These are phyloP conservation scores for Latrodectus hesperus DNA, from an alignment of 2,888 invertebrate genomes.

Conservation along the genomic window DNA sequence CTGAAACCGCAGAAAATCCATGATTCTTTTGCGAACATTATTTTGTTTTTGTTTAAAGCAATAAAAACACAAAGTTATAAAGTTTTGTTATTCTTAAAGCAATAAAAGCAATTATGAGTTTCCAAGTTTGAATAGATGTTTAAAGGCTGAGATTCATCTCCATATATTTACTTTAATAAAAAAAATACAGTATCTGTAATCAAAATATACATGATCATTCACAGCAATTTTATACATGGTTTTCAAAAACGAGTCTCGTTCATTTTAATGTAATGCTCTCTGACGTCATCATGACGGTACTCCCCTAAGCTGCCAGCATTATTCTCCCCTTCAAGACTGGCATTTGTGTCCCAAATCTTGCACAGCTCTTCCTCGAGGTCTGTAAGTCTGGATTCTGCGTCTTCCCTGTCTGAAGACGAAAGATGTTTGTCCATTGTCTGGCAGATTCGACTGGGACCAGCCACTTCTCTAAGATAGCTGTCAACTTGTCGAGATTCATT, in stretches of 20 bases:
- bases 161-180: no score
- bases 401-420: slow-evolving; percentile 44
- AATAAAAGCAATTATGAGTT: no score
- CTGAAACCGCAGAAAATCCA: no score
- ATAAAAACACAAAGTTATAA: no score
- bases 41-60: no score
- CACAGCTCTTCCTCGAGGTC: slow-evolving; percentile 69
- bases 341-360: slow-evolving; percentile 62
- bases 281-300: slow-evolving; percentile 35
- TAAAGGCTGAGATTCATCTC: no score
- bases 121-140: no score
- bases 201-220: no score
- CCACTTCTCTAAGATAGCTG: not conserved
- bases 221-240: no score
- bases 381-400: slow-evolving; percentile 65
- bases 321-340: slow-evolving; percentile 18
- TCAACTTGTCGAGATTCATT: not conserved
- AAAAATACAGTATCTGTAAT: no score
- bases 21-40: no score
- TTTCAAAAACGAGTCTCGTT: slow-evolving; percentile 52
- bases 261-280: slow-evolving; percentile 50
- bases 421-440: slow-evolving; percentile 1
- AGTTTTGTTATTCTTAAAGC: no score
- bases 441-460: slow-evolving; percentile 37
- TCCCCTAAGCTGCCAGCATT: slow-evolving; percentile 7